These are phyloP conservation scores for Enteromius unitaeniatus DNA, from an alignment of 2,797 vertebrate species.

Conservation along the genomic window DNA sequence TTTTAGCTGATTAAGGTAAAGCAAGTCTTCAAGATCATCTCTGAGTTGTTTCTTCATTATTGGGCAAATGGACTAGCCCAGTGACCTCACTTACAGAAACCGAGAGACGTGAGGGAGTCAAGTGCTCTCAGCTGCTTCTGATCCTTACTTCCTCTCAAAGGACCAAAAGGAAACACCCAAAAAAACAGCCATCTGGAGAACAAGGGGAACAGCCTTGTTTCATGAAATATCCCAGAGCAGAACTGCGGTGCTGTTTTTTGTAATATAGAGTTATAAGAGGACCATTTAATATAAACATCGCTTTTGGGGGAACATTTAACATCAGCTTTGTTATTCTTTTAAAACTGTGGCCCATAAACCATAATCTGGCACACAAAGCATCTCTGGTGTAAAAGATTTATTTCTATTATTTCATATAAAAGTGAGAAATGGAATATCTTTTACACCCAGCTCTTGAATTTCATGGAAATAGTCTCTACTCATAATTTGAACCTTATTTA, in stretches of 20 bases:
- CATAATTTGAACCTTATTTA: neutral
- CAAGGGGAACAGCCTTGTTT: neutral
- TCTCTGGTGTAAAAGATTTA: neutral
- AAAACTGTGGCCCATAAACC: neutral
- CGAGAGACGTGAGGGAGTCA: slow-evolving; percentile 18
- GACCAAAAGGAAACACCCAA: slow-evolving; percentile 45
- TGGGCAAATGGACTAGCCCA: neutral
- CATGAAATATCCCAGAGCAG: slow-evolving; percentile 4
- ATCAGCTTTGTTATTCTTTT: neutral
- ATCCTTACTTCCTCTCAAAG: slow-evolving; percentile 38
- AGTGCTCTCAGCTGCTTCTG: slow-evolving; percentile 43
- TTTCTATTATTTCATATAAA: neutral
- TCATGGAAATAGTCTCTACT: neutral
- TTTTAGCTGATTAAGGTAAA: neutral
- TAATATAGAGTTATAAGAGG: neutral
- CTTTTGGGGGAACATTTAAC: neutral
- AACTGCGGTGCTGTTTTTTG: slow-evolving; percentile 2
- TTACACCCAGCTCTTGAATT: slow-evolving; percentile 19
- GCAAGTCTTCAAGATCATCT: neutral
- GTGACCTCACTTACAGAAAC: slow-evolving; percentile 39
- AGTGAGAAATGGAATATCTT: neutral
- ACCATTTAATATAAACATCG: neutral
- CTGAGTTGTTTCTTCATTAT: neutral
- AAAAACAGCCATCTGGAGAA: slow-evolving; percentile 49
- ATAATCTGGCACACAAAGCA: neutral